A percentile compares a stretch with the other conserved stretches of the same genome.
These are phyloP conservation scores for Ascidia mentula DNA, from an alignment of 23 tunicate genomes.

Conservation along the genomic window DNA sequence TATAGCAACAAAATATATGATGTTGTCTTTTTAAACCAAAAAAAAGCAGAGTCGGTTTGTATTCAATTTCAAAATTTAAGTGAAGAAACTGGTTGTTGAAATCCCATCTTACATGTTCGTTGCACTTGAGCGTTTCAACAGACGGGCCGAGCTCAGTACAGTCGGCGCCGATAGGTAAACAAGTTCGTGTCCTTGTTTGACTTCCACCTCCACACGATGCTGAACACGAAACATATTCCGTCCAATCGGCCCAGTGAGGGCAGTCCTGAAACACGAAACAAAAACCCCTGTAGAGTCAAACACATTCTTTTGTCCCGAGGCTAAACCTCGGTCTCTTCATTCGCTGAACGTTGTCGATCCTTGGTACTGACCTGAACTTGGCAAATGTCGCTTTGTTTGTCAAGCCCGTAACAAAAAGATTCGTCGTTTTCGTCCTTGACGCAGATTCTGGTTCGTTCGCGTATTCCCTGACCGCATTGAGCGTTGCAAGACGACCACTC, in stretches of 20 bases:
- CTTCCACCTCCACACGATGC: slow-evolving; percentile 54
- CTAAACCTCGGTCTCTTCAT: not conserved
- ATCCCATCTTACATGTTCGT: slow-evolving; percentile 28
- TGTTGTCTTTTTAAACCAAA: too few species aligned
- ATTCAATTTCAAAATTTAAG: too few species aligned
- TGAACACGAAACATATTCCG: slow-evolving; percentile 21
- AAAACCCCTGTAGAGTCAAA: too few species aligned
- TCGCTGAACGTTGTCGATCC: not conserved
- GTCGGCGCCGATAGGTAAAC: slow-evolving; percentile 40
- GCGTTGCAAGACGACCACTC: slow-evolving; percentile 47
- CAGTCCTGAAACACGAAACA: too few species aligned
- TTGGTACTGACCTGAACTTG: slow-evolving; percentile 11
- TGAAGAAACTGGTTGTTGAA: too few species aligned
- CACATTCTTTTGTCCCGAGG: too few species aligned
- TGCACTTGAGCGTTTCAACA: slow-evolving; percentile 34
- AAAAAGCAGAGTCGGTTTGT: too few species aligned
- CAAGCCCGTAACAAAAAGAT: slow-evolving; percentile 35
- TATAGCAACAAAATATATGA: too few species aligned
- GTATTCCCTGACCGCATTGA: slow-evolving; percentile 69
- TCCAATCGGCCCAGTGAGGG: slow-evolving; percentile 55
- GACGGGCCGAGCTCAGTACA: slow-evolving; percentile 37
- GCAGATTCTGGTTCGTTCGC: slow-evolving; percentile 41
- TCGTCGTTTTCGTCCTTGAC: slow-evolving; percentile 19
- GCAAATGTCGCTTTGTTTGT: slow-evolving; percentile 21
- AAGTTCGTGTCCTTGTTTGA: slow-evolving; percentile 40